Conservation (phyloP, 1,140 invertebrate genomes). For the Drosophila pallidifrons region DNA sequence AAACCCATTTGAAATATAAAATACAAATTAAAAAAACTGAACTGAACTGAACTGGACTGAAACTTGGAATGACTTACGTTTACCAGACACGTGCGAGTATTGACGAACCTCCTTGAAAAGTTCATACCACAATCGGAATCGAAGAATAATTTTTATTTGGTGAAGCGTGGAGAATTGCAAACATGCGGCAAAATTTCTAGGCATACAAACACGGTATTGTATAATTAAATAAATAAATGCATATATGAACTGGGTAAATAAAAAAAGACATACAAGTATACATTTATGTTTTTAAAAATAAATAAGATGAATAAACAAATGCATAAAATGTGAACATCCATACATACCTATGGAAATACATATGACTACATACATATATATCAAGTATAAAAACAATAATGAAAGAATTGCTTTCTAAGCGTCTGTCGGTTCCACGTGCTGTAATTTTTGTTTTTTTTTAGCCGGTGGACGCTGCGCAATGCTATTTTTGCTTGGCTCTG, state of each 20-base stretch:
- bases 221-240: conserved; percentile 16
- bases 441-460: neutral
- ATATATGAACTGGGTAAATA: conserved; percentile 9
- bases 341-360: too few species aligned
- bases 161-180: conserved; percentile 10
- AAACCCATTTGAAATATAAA: neutral
- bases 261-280: conserved; percentile 1
- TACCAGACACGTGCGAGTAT: too few species aligned
- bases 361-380: too few species aligned
- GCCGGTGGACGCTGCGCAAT: neutral
- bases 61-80: neutral
- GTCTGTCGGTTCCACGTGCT: conserved; percentile 5
- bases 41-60: neutral
- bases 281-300: conserved; percentile 11
- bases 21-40: neutral
- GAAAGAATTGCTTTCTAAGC: conserved; percentile 3
- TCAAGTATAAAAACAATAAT: neutral
- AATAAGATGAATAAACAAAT: conserved; percentile 2
- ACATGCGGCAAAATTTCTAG: neutral
- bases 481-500: conserved; percentile 10
- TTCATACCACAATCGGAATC: neutral
- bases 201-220: neutral
- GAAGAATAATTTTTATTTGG: neutral
- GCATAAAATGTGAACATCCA: conserved; percentile 1
- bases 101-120: neutral